These are phyloP conservation scores for Lithosia quadra DNA, from an alignment of 2,888 invertebrate genomes.

Conservation along the genomic window DNA sequence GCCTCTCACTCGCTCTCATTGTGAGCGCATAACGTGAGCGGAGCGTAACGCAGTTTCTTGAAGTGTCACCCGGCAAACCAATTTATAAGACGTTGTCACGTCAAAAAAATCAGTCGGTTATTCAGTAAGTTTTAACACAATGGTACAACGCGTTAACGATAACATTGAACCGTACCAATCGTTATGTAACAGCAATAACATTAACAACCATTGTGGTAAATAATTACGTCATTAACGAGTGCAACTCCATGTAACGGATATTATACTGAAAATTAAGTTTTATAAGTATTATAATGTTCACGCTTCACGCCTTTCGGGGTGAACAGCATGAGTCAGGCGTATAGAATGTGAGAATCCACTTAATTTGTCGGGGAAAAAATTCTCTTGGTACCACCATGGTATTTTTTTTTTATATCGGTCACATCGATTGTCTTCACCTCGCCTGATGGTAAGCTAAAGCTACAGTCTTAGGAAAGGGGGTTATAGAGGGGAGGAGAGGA, in stretches of 20 bases:
- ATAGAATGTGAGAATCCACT: neutral
- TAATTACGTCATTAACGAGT: slow-evolving; percentile 20
- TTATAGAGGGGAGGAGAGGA: too few relatives aligned
- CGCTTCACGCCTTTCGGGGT: slow-evolving; percentile 13
- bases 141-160: slow-evolving; percentile 9
- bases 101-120: neutral
- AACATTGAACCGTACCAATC: slow-evolving; percentile 18
- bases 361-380: too few relatives aligned
- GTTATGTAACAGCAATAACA: slow-evolving; percentile 20
- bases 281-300: slow-evolving; percentile 12
- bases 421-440: too few relatives aligned
- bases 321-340: slow-evolving; percentile 8
- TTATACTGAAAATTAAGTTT: slow-evolving; percentile 4
- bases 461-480: too few relatives aligned
- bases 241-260: slow-evolving; percentile 7
- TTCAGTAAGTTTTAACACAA: neutral
- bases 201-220: slow-evolving; percentile 21
- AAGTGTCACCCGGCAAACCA: too few relatives aligned
- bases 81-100: too few relatives aligned
- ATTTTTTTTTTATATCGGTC: too few relatives aligned
- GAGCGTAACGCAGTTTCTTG: too few relatives aligned
- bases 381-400: too few relatives aligned
- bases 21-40: too few relatives aligned
- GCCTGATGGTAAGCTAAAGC: too few relatives aligned
- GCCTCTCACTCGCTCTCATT: too few relatives aligned